Evolutionary conservation across 2,888 invertebrate genomes (phyloP).

Genomic region (Torymus auratus): DNA sequence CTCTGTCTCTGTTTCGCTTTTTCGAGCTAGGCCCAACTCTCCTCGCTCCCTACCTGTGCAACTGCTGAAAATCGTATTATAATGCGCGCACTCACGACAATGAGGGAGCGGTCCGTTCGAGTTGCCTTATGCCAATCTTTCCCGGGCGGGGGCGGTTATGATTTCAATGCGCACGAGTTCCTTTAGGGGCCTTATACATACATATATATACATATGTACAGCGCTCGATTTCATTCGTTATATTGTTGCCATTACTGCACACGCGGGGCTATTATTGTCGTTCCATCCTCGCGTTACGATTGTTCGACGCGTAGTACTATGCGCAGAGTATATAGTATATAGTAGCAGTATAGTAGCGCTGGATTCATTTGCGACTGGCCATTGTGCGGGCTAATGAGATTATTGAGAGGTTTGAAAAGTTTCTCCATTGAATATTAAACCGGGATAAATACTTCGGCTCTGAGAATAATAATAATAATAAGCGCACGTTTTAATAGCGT

Average conservation of each 20-base stretch:
- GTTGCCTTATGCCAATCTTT: slow-evolving; percentile 76
- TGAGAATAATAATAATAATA: no score
- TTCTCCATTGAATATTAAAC: not conserved
- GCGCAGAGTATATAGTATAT: not conserved
- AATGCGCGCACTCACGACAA: slow-evolving; percentile 71
- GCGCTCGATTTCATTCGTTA: slow-evolving; percentile 38
- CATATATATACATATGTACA: not conserved
- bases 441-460: not conserved
- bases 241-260: slow-evolving; percentile 9
- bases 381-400: slow-evolving; percentile 43
- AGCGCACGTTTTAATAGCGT: no score
- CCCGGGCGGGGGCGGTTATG: slow-evolving; percentile 69
- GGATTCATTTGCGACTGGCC: slow-evolving; percentile 49
- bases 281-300: slow-evolving; percentile 24
- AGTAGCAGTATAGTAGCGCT: no score
- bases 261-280: not conserved
- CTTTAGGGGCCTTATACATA: not conserved
- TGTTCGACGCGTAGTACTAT: not conserved
- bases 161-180: slow-evolving; percentile 65
- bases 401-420: slow-evolving; percentile 20
- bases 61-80: slow-evolving; percentile 74
- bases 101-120: slow-evolving; percentile 69
- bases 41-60: slow-evolving; percentile 50
- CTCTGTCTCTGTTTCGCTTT: slow-evolving; percentile 47
- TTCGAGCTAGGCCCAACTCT: not conserved